phyloP scores from a whole-genome alignment of 2,888 invertebrate genomes.

The Patella caerulea region DNA sequence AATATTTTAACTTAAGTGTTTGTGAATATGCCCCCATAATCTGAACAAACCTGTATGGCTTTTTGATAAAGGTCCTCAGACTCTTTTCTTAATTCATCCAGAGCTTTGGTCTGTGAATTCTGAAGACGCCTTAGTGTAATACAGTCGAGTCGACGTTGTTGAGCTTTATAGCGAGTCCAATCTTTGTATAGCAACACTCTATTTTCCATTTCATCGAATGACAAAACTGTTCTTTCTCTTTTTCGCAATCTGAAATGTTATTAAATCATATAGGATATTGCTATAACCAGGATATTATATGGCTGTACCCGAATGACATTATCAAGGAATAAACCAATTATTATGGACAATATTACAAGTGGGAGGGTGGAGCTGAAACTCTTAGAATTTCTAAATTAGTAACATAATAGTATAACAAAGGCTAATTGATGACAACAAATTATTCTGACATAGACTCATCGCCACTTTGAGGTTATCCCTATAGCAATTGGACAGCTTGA shows the following conservation, averaged over 20 bases:
- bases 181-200: conserved; percentile 80
- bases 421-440: too few relatives aligned
- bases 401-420: too few relatives aligned
- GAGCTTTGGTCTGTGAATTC: conserved; percentile 79
- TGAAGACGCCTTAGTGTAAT: conserved; percentile 80
- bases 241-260: conserved; percentile 58
- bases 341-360: too few relatives aligned
- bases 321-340: too few relatives aligned
- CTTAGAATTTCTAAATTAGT: too few relatives aligned
- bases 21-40: too few relatives aligned
- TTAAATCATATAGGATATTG: neutral
- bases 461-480: too few relatives aligned
- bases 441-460: too few relatives aligned
- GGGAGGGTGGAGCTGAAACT: too few relatives aligned
- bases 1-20: too few relatives aligned
- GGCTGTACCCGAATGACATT: too few relatives aligned
- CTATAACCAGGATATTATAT: neutral
- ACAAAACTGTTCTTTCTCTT: conserved; percentile 52
- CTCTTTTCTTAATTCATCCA: conserved; percentile 83
- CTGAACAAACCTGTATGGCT: conserved; percentile 81
- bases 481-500: too few relatives aligned
- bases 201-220: conserved; percentile 78
- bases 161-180: conserved; percentile 82
- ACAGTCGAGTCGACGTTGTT: conserved; percentile 78
- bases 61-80: conserved; percentile 90